Evolutionary conservation across 2,888 invertebrate genomes (phyloP), one percentile per base, ranked within the genome.

Genomic region (Dorcus hopei): DNA sequence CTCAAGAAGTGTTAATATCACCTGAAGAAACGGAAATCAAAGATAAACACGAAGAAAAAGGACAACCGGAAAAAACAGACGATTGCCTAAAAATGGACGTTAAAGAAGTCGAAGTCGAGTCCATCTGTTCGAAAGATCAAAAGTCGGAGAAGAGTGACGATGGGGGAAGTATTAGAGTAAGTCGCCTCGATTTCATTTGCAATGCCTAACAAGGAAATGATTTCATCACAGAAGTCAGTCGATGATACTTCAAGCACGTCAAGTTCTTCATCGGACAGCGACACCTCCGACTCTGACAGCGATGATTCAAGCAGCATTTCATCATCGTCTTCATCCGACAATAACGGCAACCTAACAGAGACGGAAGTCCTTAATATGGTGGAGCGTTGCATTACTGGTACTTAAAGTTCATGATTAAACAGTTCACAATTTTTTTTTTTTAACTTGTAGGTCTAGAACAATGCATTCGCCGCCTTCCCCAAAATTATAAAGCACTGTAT

Each of bases 401-500:
- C 63, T 57, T 58, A 14, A 38, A 6, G 19, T 16, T 41, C 14
- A 11, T 23, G 9, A 49, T 19, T 19, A 19, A 3, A 3, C 19
- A 19, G 19, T 19, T 19, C 19, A 19, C 19, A 54, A 39, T 38
- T 42, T 26, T 33, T 33, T 14, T 14, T 47, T 41, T 40, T 3
- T 41, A n/a, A 52, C 11, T 93, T 11, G 83, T 84, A 71, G 93
- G 93, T 38, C 79, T 96, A 63, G 90, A 92, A 78, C 88, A 93
- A 70, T 96, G 96, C 71, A 85, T 93, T 6, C 83, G 86, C 49
- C 83, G 96, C 49, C 93, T 95, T 74, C 89, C 94, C 0, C 92
- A 93, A 68, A 95, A 97, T 78, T 96, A 95, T 76, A 97, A 97
- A 79, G 92, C 95, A 0, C 83, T 95, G 53, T 96, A 95, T 77